These are phyloP conservation scores for Orchesella cincta DNA, from an alignment of 1,140 invertebrate genomes.

Conservation along the genomic window DNA sequence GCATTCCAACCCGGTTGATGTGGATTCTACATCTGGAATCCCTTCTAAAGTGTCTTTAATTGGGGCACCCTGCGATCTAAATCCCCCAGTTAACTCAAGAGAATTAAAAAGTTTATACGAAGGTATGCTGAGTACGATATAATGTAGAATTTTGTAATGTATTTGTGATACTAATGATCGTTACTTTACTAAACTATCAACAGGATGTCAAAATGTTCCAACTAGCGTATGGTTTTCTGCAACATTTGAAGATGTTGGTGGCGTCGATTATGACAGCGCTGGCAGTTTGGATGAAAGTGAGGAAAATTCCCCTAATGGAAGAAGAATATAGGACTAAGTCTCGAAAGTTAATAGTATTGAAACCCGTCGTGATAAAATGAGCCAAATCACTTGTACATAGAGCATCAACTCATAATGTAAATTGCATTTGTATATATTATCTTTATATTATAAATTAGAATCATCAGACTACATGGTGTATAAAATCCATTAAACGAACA, in stretches of 20 bases:
- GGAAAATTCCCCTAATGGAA: slow-evolving; percentile 34
- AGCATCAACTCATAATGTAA: no score
- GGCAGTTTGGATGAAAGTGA: slow-evolving; percentile 31
- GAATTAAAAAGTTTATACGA: slow-evolving; percentile 57
- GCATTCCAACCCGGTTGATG: slow-evolving; percentile 54
- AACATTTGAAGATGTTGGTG: slow-evolving; percentile 35
- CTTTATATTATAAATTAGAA: no score
- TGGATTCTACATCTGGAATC: slow-evolving; percentile 52
- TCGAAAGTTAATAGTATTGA: not conserved
- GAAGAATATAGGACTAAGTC: slow-evolving; percentile 23
- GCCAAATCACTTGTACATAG: no score
- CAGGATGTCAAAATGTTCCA: slow-evolving; percentile 60
- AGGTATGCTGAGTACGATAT: slow-evolving; percentile 41
- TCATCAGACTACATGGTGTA: no score
- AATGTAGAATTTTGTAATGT: not conserved
- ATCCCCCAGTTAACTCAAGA: slow-evolving; percentile 55
- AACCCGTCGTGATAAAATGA: slow-evolving; percentile 14
- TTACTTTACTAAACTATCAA: no score
- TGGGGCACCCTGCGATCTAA: slow-evolving; percentile 60
- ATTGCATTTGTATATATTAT: no score
- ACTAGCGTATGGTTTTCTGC: slow-evolving; percentile 55
- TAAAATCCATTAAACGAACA: no score
- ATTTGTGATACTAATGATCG: not conserved
- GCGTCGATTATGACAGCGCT: slow-evolving; percentile 33
- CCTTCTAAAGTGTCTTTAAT: slow-evolving; percentile 55